Evolutionary conservation across 2,888 invertebrate species (phyloP).

Genomic region (Lissonota sp.): DNA sequence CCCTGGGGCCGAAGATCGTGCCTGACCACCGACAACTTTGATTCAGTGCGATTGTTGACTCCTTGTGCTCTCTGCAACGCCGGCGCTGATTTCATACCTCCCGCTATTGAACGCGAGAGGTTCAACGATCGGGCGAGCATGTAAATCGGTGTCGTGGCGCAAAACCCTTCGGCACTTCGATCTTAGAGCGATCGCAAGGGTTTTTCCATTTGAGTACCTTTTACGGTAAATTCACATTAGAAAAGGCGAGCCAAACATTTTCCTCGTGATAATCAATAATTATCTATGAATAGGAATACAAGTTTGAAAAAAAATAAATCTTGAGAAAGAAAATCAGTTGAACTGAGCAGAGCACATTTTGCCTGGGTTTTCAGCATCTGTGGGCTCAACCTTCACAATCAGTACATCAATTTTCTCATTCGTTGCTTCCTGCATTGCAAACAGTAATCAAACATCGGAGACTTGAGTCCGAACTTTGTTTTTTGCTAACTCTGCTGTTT

Average conservation of each 20-base stretch:
- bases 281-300: too few species aligned
- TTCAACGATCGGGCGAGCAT: constrained; percentile 61
- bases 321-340: too few species aligned
- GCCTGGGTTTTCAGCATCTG: too few species aligned
- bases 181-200: neutral
- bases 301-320: too few species aligned
- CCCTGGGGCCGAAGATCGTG: constrained; percentile 72
- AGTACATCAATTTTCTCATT: too few species aligned
- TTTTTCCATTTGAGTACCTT: too few species aligned
- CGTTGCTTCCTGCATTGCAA: neutral
- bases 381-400: too few species aligned
- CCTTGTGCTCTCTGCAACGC: constrained; percentile 63
- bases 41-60: constrained; percentile 79
- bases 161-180: constrained; percentile 42
- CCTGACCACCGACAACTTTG: constrained; percentile 82
- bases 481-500: neutral
- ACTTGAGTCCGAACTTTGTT: neutral
- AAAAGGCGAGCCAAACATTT: too few species aligned
- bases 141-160: constrained; percentile 15
- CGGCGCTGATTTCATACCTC: constrained; percentile 26
- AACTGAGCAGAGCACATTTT: too few species aligned
- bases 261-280: too few species aligned
- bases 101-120: constrained; percentile 38
- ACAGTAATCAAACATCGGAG: constrained; percentile 7
- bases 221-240: too few species aligned